A percentile compares a stretch with the other conserved stretches of the same genome.
These are phyloP conservation scores for Coenonympha glycerion DNA, from an alignment of 2,888 invertebrate species.

Conservation along the genomic window DNA sequence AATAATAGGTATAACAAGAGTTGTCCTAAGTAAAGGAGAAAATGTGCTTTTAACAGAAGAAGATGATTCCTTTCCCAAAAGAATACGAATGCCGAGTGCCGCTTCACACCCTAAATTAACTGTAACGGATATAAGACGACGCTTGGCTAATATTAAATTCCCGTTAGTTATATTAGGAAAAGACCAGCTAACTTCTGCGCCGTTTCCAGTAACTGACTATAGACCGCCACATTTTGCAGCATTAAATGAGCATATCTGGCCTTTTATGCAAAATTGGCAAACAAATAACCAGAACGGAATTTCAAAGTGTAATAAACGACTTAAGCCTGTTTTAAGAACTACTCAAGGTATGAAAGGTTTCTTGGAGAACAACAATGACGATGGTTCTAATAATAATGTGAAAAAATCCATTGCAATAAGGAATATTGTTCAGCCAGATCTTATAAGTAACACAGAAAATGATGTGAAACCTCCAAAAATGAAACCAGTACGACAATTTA, in stretches of 20 bases:
- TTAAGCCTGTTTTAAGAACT: background rate
- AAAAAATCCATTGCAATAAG: background rate
- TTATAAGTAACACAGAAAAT: background rate
- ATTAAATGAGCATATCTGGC: slow-evolving; percentile 55
- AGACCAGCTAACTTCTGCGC: slow-evolving; percentile 47
- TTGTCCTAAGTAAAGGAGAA: slow-evolving; percentile 37
- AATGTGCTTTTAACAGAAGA: slow-evolving; percentile 23
- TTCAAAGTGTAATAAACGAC: background rate
- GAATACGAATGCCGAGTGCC: slow-evolving; percentile 37
- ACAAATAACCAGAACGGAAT: slow-evolving; percentile 17
- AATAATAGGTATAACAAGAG: slow-evolving; percentile 41
- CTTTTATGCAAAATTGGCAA: slow-evolving; percentile 56
- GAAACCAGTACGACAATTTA: slow-evolving; percentile 44
- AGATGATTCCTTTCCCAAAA: slow-evolving; percentile 26
- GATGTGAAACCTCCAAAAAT: slow-evolving; percentile 17
- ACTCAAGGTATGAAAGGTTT: background rate
- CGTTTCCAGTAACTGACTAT: slow-evolving; percentile 35
- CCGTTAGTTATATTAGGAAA: slow-evolving; percentile 54
- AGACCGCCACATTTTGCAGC: slow-evolving; percentile 51
- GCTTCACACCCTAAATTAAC: slow-evolving; percentile 39
- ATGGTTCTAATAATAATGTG: background rate
- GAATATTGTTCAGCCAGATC: background rate
- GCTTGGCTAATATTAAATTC: slow-evolving; percentile 44
- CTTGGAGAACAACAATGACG: background rate
- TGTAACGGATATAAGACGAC: slow-evolving; percentile 48